phyloP scores from a whole-genome alignment of 1,140 invertebrate genomes.

The Aphis craccivora region DNA sequence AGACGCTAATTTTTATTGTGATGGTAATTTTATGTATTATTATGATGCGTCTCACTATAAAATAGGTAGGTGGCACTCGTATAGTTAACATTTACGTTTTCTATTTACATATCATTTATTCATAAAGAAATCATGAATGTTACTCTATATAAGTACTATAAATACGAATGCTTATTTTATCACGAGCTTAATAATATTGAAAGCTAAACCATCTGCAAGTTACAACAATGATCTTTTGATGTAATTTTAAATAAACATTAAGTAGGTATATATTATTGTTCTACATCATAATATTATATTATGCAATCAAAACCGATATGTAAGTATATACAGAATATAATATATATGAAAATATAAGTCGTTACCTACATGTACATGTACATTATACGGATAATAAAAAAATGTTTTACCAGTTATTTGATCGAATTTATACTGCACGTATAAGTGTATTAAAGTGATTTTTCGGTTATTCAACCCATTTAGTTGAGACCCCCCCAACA shows the following conservation, averaged over 20 bases:
- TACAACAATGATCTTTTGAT: constrained; percentile 8
- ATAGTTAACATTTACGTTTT: constrained; percentile 35
- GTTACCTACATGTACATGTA: not conserved
- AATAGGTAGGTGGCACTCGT: not conserved
- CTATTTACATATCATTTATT: constrained; percentile 14
- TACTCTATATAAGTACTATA: not conserved
- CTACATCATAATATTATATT: not conserved
- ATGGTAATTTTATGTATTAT: not conserved
- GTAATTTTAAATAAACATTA: constrained; percentile 31
- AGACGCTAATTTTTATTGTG: constrained; percentile 18
- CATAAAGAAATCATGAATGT: constrained; percentile 27
- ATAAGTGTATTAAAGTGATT: not conserved
- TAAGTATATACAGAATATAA: not conserved
- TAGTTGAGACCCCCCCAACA: not conserved
- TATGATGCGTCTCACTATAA: not conserved
- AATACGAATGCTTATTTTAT: not conserved
- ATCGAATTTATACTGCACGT: not conserved
- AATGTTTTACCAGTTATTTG: not conserved
- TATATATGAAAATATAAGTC: not conserved
- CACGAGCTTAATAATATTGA: not conserved
- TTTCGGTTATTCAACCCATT: not conserved
- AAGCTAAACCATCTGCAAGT: not conserved
- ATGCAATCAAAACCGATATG: not conserved
- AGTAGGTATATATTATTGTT: not conserved
- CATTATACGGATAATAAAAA: not conserved